phyloP scores from a whole-genome alignment of 2,888 invertebrate genomes.

The Protonemura montana region DNA sequence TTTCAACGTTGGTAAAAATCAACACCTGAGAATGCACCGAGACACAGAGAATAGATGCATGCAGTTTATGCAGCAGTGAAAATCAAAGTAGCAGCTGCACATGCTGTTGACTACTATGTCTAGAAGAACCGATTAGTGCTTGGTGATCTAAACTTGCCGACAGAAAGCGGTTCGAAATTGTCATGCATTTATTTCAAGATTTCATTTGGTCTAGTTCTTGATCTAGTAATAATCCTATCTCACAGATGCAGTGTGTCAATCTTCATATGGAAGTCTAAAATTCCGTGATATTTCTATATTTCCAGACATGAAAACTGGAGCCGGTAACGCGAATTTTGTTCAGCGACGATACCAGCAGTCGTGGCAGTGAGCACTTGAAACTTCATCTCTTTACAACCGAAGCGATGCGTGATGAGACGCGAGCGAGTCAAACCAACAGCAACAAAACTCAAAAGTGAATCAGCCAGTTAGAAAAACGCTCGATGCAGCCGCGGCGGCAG shows the following conservation, averaged over 20 bases:
- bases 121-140: not conserved
- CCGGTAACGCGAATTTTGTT: not conserved
- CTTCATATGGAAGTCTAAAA: too few relatives aligned
- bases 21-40: not conserved
- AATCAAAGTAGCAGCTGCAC: not conserved
- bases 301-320: not conserved
- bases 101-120: not conserved
- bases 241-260: too few relatives aligned
- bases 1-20: not conserved
- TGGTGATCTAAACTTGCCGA: not conserved
- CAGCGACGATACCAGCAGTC: not conserved
- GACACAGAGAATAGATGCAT: not conserved
- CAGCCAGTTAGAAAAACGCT: slow-evolving; percentile 38
- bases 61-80: not conserved
- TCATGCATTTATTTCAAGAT: too few relatives aligned
- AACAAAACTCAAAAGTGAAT: slow-evolving; percentile 35
- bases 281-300: not conserved
- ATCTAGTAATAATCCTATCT: too few relatives aligned
- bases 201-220: too few relatives aligned
- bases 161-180: too few relatives aligned
- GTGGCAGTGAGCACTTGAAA: not conserved
- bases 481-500: not conserved
- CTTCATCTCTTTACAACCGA: slow-evolving; percentile 8
- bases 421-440: slow-evolving; percentile 19
- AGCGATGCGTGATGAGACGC: slow-evolving; percentile 18